Percentiles rank a stretch among this genome's conserved stretches.
phyloP scores from a whole-genome alignment of 2,797 vertebrate genomes.

The Choloepus didactylus region DNA sequence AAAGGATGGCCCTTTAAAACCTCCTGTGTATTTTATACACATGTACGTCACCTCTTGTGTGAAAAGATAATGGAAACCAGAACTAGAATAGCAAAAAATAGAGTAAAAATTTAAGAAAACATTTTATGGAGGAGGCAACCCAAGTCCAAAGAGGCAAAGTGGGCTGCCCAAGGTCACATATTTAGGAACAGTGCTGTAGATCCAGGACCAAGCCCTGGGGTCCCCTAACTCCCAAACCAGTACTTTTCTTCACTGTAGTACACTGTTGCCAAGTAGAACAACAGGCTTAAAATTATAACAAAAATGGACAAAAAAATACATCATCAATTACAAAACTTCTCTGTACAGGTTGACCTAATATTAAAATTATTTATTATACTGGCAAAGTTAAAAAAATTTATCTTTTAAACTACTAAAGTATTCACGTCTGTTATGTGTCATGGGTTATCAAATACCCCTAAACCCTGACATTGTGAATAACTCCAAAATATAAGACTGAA shows the following conservation, averaged over 20 bases:
- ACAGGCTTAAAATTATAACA: constrained; percentile 37
- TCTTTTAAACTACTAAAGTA: constrained; percentile 18
- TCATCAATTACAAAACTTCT: not conserved
- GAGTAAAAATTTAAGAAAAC: constrained; percentile 49
- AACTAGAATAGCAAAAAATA: constrained; percentile 17
- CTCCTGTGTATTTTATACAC: not conserved
- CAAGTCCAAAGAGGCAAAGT: not conserved
- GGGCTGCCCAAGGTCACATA: not conserved
- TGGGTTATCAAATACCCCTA: not conserved
- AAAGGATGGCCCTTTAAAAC: constrained; percentile 10
- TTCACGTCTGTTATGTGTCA: not conserved
- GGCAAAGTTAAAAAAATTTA: not conserved
- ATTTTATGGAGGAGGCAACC: not conserved
- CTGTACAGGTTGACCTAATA: not conserved
- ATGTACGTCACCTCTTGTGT: not conserved
- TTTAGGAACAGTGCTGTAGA: not conserved
- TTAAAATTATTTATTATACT: constrained; percentile 42
- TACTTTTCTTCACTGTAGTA: not conserved
- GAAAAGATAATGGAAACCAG: constrained; percentile 51
- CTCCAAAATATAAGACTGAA: constrained; percentile 20
- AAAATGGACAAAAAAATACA: not conserved
- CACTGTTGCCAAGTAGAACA: not conserved
- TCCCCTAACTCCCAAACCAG: not conserved
- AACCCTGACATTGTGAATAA: not conserved
- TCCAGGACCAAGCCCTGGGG: not conserved